Evolutionary conservation across 2,888 invertebrate species (phyloP), one percentile per base, ranked within the genome.

Genomic region (Pterostichus niger): DNA sequence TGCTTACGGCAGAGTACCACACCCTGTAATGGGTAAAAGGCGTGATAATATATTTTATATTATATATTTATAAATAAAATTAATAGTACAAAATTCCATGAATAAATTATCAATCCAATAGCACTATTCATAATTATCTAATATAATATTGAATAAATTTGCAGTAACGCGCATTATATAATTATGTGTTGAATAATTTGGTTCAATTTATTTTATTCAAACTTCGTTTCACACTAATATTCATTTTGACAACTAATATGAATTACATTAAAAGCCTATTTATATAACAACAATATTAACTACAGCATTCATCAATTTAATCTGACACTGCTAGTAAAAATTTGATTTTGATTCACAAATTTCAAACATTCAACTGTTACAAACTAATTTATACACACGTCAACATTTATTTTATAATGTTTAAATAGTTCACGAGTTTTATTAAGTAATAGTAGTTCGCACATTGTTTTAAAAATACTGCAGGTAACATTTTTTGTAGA

Each of bases 151-250:
- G 68, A 71, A 44, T 71, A 44, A 17, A 71, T 71, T 71, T 44
- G 2, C 44, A 71, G 15, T 71, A 40, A 40, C 40, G 2, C 40
- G 44, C 68, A 71, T 71, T 71, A 71, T 71, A 71, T 44, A 68
- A 68, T 68, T 68, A 44, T 44, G 44, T 24, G 24, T 10, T 40
- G 40, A 40, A 40, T 71, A 13, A 71, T 44, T 44, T 13, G 17
- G 68, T 35, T 35, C 40, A 71, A 71, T 71, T 71, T 71, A 71
- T 71, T 71, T 71, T 71, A 71, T 71, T 71, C 68, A 17, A 71
- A 17, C 17, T 71, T 44, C 44, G 17, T 44, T 71, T 44, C 64
- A 64, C 73, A 46, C 73, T 73, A 73, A 46, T 73, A 73, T 73
- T 11, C 73, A 73, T 46, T 73, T 15, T 75, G 75, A 49, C 54